Base-by-base conservation (phyloP, 2,113 vertebrate species). In the Onychostruthus taczanowskii region DNA sequence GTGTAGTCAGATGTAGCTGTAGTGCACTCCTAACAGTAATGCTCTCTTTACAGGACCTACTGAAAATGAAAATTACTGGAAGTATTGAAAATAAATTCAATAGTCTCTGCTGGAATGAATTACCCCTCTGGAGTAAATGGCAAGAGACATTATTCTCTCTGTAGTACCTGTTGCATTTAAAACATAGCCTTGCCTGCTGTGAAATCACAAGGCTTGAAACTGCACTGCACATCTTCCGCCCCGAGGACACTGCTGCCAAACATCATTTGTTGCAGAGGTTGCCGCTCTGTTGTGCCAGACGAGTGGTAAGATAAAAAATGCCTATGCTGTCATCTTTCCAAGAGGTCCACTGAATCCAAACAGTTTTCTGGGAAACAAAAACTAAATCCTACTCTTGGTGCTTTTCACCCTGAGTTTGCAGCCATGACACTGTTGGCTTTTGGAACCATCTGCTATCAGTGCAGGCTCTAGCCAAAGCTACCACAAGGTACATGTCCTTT, bases 401-500 rank as follows among this genome's bases (percentile, higher is more conserved):
- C 31, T 59, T 26, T n/a, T 68, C 19, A 35, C 14, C 15, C 10
- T 50, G 58, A 53, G 39, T 41, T 59, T 43, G 19, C 33, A 59
- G 44, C 26, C 11, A 1, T 41, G 28, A 30, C 13, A 4, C 3
- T 8, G 24, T 7, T 61, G 16, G 18, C 23, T 49, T 47, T 39
- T 41, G 31, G 17, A 55, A 41, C 7, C 4, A 2, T n/a, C 24
- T 2, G 0, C 24, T 22, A 15, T 16, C 39, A 50, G 0, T 33
- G 30, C 1, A 1, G 27, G 14, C 47, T 90, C 35, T 46, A 31
- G 24, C 20, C 15, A 21, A 30, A 82, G 11, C 59, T 88, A 28
- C 23, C 28, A 20, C 31, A 13, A 31, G 19, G 14, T 53, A 7
- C 6, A 0, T 66, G 7, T 1, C 33, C 23, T 82, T 74, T 62